Base-by-base conservation (phyloP, 2,797 vertebrate genomes). In the Protosalanx chinensis region DNA sequence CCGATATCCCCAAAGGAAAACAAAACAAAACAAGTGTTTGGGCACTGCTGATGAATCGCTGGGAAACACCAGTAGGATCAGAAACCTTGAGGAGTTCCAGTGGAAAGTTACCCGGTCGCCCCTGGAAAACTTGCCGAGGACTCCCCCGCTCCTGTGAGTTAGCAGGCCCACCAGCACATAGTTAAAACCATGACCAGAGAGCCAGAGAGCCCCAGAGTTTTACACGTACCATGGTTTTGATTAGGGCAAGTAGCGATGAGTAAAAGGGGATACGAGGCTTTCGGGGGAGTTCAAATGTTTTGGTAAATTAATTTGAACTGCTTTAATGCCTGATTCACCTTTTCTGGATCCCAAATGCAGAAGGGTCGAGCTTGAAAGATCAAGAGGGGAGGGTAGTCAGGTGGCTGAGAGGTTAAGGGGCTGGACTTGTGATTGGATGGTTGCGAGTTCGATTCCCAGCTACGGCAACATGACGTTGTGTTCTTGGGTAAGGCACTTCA, bases 1-100 rank as follows among this genome's bases (percentile, higher is more conserved):
- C 91, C 96, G 93, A 89, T 80, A 87, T 85, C 76, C 76, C 81
- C 87, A 90, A 87, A 90, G 88, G 90, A 89, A 88, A 92, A 88
- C 85, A 89, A 90, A 90, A 89, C 83, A 88, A 89, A 89, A 88
- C 79, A 87, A 90, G 81, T 83, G 77, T 78, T 84, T 79, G 68
- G 41, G 84, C 76, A 75, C 73, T 76, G 76, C 85, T 80, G 76
- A 79, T 79, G 74, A 78, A 87, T 86, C 81, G 79, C 80, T 88
- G 91, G 88, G 91, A 92, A 93, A 92, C 89, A 90, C 89, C 88
- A 76, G 78, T 71, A 79, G 91, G 89, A 92, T 92, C 85, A 87
- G 81, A 82, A 67, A 64, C 81, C 84, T 84, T 75, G 72, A 86
- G 82, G 81, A 89, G 88, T 79, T 80, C 82, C 67, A 75, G 84